Percentiles rank a stretch among this genome's conserved stretches.
Conservation (phyloP, 2,113 vertebrate species). For the Myrmophylax atrothorax region DNA sequence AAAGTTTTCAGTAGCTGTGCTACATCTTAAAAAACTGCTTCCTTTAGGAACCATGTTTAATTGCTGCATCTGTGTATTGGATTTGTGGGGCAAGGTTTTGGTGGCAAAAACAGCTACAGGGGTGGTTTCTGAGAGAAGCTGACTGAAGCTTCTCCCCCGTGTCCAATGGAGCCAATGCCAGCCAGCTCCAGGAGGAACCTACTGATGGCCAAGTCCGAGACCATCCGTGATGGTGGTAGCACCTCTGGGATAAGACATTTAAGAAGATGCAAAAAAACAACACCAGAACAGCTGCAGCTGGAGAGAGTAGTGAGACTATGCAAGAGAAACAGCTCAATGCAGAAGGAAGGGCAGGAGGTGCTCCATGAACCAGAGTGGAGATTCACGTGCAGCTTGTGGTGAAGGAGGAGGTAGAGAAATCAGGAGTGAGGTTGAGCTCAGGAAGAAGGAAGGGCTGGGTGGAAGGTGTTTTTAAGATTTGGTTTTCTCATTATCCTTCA, state of each 20-base stretch:
- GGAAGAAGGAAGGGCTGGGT: neutral
- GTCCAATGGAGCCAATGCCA: neutral
- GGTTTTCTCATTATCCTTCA: neutral
- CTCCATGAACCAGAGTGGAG: neutral
- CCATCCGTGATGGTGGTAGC: neutral
- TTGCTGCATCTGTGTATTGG: neutral
- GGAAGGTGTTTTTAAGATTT: neutral
- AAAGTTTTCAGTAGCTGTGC: neutral
- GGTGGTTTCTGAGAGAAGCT: neutral
- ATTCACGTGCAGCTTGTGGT: neutral
- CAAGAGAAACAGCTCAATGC: neutral
- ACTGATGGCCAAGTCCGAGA: neutral
- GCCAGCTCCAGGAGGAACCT: neutral
- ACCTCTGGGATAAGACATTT: neutral
- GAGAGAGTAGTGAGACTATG: neutral
- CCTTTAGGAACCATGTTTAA: neutral
- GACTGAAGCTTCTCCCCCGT: neutral
- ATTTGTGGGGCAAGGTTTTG: neutral
- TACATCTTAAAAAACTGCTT: neutral
- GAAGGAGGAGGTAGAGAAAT: neutral
- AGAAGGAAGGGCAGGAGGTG: neutral
- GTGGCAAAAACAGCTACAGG: neutral
- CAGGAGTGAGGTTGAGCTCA: neutral
- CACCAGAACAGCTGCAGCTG: neutral
- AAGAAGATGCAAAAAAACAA: neutral